Evolutionary conservation across 1,140 invertebrate genomes (phyloP).

Genomic region (Teleopsis dalmanni): DNA sequence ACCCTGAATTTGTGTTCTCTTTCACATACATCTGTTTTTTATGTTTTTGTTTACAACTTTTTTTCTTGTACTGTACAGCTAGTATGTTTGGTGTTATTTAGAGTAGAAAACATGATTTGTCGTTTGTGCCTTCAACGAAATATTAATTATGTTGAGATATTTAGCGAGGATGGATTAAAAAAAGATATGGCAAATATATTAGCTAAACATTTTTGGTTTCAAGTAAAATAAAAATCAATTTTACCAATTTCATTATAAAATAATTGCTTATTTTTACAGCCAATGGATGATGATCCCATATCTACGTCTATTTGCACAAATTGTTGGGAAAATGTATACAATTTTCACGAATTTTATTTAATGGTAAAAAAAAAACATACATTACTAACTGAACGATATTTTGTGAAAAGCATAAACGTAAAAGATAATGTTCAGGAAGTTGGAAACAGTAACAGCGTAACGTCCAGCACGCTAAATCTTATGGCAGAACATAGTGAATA

Average conservation of each 20-base stretch:
- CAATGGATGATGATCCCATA: slow-evolving; percentile 12
- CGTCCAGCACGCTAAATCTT: slow-evolving; percentile 3
- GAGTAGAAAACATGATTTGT: slow-evolving; percentile 30
- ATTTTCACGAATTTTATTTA: slow-evolving; percentile 38
- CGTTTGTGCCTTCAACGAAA: slow-evolving; percentile 33
- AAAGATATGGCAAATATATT: slow-evolving; percentile 27
- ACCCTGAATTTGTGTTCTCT: not conserved
- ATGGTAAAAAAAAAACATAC: slow-evolving; percentile 34
- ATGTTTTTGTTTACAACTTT: not conserved
- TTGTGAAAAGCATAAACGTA: not conserved
- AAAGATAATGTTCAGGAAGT: not conserved
- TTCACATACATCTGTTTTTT: not conserved
- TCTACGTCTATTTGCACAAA: slow-evolving; percentile 35
- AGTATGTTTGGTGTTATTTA: not conserved
- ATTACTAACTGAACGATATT: slow-evolving; percentile 14
- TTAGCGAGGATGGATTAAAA: slow-evolving; percentile 13
- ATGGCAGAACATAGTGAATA: slow-evolving; percentile 13
- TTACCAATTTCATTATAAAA: not conserved
- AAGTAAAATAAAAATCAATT: slow-evolving; percentile 20
- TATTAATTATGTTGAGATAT: not conserved
- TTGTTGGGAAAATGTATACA: slow-evolving; percentile 37
- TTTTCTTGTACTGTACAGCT: not conserved
- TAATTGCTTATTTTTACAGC: not conserved
- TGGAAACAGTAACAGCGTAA: not conserved
- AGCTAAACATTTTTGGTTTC: slow-evolving; percentile 38